These are phyloP conservation scores for Orius insidiosus DNA, from an alignment of 1,140 invertebrate genomes.

Conservation along the genomic window DNA sequence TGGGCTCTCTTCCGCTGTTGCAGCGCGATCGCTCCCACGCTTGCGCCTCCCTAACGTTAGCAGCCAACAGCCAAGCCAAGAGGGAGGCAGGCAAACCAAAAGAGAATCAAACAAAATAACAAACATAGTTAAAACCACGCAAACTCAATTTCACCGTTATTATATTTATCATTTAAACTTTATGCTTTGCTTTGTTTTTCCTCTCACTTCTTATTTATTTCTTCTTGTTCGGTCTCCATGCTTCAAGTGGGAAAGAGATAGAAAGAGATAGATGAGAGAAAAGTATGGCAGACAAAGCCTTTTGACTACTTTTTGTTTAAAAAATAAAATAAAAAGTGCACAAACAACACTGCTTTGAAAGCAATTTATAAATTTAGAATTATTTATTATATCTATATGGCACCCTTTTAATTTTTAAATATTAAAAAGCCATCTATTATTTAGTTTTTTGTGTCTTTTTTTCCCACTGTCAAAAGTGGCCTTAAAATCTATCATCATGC, in stretches of 20 bases:
- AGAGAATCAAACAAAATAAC: constrained; percentile 26
- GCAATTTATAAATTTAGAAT: background rate
- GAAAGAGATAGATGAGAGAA: constrained; percentile 2
- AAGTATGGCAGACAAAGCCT: constrained; percentile 6
- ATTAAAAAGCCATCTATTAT: too few relatives aligned
- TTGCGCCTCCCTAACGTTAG: constrained; percentile 18
- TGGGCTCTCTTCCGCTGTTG: constrained; percentile 74
- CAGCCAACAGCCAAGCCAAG: constrained; percentile 36
- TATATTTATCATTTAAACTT: background rate
- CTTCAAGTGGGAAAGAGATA: constrained; percentile 5
- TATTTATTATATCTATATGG: too few relatives aligned
- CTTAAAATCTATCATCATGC: background rate
- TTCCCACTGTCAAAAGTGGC: background rate
- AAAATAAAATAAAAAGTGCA: constrained; percentile 4
- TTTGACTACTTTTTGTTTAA: background rate
- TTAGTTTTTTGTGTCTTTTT: background rate
- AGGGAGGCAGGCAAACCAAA: constrained; percentile 29
- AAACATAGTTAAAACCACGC: constrained; percentile 16
- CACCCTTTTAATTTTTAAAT: too few relatives aligned
- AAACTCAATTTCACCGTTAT: constrained; percentile 6
- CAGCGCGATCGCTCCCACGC: constrained; percentile 36
- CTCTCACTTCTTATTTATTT: too few relatives aligned
- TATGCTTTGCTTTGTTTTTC: too few relatives aligned
- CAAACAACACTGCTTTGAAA: constrained; percentile 10
- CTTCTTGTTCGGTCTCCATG: background rate